Evolutionary conservation across 2,113 vertebrate genomes (phyloP).

Genomic region (Beaufortia kweichowensis): DNA sequence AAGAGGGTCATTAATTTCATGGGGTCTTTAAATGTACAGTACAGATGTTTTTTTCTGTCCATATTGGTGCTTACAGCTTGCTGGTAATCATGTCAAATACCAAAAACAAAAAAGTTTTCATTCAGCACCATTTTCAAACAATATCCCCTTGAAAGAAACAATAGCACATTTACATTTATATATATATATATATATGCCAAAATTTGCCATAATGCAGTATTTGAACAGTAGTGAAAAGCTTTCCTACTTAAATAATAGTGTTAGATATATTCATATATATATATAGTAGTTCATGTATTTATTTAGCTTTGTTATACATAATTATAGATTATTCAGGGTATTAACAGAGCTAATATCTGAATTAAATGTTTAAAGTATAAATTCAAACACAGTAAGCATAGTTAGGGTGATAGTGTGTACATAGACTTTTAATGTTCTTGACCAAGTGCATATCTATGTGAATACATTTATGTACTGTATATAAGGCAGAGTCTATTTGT

Average conservation of each 20-base stretch:
- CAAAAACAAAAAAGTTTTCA: background rate
- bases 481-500: slow-evolving; percentile 80
- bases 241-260: background rate
- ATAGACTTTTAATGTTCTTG: slow-evolving; percentile 73
- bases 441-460: slow-evolving; percentile 73
- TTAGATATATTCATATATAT: background rate
- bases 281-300: slow-evolving; percentile 15
- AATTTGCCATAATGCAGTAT: too few relatives aligned
- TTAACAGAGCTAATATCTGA: slow-evolving; percentile 11
- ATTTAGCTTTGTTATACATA: slow-evolving; percentile 23
- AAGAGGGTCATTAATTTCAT: too few relatives aligned
- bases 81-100: background rate
- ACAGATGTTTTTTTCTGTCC: background rate
- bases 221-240: background rate
- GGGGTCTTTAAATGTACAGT: background rate
- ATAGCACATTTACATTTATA: background rate
- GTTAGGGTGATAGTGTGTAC: slow-evolving; percentile 70
- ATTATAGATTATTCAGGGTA: slow-evolving; percentile 16
- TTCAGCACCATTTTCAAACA: background rate
- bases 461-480: slow-evolving; percentile 77
- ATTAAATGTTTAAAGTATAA: slow-evolving; percentile 32
- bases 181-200: background rate
- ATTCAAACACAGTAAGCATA: slow-evolving; percentile 64
- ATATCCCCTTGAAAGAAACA: background rate
- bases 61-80: background rate